Evolutionary conservation across 2,888 invertebrate species (phyloP).

Genomic region (Ferdinandea cuprea): DNA sequence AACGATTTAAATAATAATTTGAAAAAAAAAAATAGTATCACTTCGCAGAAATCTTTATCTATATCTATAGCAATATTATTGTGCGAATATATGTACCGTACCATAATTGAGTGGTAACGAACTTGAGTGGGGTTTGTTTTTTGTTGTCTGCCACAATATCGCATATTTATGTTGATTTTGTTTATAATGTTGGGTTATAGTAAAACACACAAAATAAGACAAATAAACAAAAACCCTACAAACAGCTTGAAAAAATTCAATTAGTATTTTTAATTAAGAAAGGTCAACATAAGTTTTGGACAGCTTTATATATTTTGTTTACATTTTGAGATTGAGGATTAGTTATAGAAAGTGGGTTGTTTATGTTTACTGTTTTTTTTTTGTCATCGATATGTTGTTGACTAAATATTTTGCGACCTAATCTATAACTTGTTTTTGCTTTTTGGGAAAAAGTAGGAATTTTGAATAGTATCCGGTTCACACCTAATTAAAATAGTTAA

Average conservation of each 20-base stretch:
- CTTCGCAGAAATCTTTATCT: slow-evolving; percentile 52
- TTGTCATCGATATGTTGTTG: too few relatives aligned
- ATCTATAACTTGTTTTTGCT: too few relatives aligned
- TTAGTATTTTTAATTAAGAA: too few relatives aligned
- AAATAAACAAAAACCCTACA: slow-evolving; percentile 4
- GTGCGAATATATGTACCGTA: slow-evolving; percentile 8
- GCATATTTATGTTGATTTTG: slow-evolving; percentile 14
- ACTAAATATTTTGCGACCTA: too few relatives aligned
- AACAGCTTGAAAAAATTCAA: slow-evolving; percentile 21
- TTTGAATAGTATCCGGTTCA: slow-evolving; percentile 13
- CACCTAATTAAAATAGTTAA: slow-evolving; percentile 3
- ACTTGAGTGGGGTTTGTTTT: slow-evolving; percentile 30
- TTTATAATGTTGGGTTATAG: slow-evolving; percentile 7
- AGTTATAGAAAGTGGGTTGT: slow-evolving; percentile 45
- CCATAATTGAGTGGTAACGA: slow-evolving; percentile 35
- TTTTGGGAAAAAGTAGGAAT: neutral
- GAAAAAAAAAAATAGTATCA: slow-evolving; percentile 55
- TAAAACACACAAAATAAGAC: neutral
- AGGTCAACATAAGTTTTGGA: slow-evolving; percentile 51
- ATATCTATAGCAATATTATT: neutral
- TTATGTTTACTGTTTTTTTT: slow-evolving; percentile 41
- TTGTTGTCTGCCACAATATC: slow-evolving; percentile 7
- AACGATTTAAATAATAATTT: slow-evolving; percentile 62
- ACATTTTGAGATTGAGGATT: neutral
- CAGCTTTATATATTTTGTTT: slow-evolving; percentile 5